These are phyloP conservation scores for Paracentrotus lividus DNA, from an alignment of 53 echinoderm and acorn worm species.

Conservation along the genomic window DNA sequence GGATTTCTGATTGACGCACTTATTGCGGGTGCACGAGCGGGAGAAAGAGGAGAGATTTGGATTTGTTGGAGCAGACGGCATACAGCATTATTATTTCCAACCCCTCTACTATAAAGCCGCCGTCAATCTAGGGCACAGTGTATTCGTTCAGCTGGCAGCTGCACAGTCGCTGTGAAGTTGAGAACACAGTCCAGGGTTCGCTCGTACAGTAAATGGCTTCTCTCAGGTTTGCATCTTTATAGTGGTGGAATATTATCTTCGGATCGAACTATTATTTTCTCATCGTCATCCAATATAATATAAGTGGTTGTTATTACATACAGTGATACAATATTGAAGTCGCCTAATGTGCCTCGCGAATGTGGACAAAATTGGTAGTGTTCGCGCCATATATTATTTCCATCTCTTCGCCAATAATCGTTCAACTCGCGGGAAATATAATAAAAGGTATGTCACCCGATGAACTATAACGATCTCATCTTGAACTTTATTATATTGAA, in stretches of 20 bases:
- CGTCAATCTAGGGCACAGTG: background rate
- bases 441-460: slow-evolving; percentile 18
- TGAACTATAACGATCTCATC: background rate
- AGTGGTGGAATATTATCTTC: slow-evolving; percentile 5
- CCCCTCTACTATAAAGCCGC: background rate
- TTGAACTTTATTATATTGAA: background rate
- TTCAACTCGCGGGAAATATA: background rate
- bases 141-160: slow-evolving; percentile 18
- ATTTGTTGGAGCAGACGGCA: slow-evolving; percentile 12
- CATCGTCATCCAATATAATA: background rate
- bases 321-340: background rate
- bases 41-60: background rate
- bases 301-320: background rate
- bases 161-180: background rate
- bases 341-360: too few species aligned
- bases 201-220: background rate
- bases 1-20: background rate
- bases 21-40: background rate
- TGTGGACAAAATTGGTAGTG: too few species aligned
- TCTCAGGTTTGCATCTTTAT: background rate
- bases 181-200: too few species aligned
- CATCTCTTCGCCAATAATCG: slow-evolving; percentile 6
- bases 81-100: background rate
- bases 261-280: background rate
- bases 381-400: background rate